A percentile compares a stretch with the other conserved stretches of the same genome.
Evolutionary conservation across 2,113 vertebrate genomes (phyloP).

Genomic region (Chloropsis cyanopogon): DNA sequence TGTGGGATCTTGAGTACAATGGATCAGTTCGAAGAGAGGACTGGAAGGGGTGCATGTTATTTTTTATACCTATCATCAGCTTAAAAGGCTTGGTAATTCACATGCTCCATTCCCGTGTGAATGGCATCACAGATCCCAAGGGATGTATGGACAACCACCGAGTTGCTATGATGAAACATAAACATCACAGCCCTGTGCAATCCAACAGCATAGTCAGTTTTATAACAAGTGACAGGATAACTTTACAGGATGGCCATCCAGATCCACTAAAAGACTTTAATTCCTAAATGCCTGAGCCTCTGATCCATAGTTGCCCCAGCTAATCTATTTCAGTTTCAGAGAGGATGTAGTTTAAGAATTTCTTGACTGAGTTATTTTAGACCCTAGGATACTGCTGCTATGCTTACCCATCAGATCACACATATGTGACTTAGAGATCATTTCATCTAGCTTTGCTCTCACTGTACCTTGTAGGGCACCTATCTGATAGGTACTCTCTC

Average conservation of each 20-base stretch:
- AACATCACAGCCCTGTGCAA: neutral
- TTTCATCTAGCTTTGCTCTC: neutral
- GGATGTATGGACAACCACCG: neutral
- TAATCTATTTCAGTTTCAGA: neutral
- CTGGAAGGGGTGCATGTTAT: neutral
- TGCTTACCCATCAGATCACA: neutral
- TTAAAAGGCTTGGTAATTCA: neutral
- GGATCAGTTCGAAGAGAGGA: neutral
- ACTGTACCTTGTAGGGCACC: neutral
- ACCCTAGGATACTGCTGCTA: neutral
- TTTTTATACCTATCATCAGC: neutral
- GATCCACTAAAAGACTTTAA: neutral
- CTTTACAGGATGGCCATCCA: neutral
- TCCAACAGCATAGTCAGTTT: neutral
- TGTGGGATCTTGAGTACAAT: neutral
- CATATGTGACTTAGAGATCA: neutral
- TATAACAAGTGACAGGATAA: neutral
- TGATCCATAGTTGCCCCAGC: neutral
- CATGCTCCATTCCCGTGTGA: neutral
- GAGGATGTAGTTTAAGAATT: neutral
- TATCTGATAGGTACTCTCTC: neutral
- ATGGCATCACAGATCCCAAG: neutral
- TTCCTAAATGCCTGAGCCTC: neutral
- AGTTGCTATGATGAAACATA: neutral
- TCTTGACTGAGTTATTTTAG: neutral